These are phyloP conservation scores for Numenius phaeopus DNA, from an alignment of 2,797 vertebrate species.

Conservation along the genomic window DNA sequence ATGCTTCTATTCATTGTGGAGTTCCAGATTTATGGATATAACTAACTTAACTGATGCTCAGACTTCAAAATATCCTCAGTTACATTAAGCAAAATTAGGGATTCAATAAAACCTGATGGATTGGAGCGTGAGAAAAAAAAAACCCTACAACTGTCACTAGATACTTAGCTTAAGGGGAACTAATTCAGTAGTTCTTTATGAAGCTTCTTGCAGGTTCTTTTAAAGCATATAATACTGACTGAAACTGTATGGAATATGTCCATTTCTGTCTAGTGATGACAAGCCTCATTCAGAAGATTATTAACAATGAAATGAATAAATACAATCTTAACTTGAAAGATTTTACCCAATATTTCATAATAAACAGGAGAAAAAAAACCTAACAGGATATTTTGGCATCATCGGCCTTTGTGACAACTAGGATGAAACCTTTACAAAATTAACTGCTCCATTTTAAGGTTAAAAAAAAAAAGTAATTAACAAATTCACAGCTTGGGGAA, in stretches of 20 bases:
- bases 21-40: neutral
- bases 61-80: neutral
- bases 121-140: neutral
- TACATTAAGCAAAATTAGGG: conserved; percentile 27
- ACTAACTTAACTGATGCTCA: neutral
- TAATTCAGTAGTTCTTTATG: neutral
- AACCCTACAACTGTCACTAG: neutral
- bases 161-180: neutral
- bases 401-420: neutral
- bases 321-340: neutral
- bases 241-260: neutral
- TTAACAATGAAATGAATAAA: neutral
- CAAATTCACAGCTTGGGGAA: neutral
- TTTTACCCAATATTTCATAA: neutral
- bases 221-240: neutral
- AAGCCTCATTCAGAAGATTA: neutral
- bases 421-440: neutral
- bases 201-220: neutral
- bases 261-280: neutral
- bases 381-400: neutral
- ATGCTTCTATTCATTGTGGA: conserved; percentile 23
- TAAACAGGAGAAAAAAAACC: neutral
- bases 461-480: neutral
- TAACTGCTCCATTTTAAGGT: neutral
- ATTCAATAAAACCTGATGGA: neutral